Percentiles rank a stretch among this genome's conserved stretches.
phyloP scores from a whole-genome alignment of 2,888 invertebrate species.

The Drosophila lacicola region DNA sequence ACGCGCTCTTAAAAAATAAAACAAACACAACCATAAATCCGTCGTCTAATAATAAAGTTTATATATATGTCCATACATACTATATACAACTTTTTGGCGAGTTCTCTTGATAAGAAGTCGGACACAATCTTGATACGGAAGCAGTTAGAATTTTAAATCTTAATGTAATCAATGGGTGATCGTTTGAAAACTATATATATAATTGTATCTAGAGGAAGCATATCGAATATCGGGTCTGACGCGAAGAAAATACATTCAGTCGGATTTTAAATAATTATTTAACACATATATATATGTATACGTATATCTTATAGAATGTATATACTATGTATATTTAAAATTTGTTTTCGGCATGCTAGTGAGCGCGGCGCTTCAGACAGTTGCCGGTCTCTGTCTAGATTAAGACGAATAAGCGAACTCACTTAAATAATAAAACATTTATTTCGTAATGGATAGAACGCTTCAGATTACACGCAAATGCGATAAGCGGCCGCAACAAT shows the following conservation, averaged over 20 bases:
- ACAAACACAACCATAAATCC: constrained; percentile 9
- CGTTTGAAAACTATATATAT: background rate
- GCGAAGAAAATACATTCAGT: background rate
- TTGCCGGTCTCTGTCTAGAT: constrained; percentile 59
- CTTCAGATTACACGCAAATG: constrained; percentile 26
- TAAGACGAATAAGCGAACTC: constrained; percentile 62
- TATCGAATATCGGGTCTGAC: too few species aligned
- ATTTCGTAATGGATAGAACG: constrained; percentile 41
- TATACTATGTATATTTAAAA: background rate
- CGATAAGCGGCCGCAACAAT: constrained; percentile 65
- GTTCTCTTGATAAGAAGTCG: constrained; percentile 3
- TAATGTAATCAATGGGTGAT: constrained; percentile 2
- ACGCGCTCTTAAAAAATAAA: constrained; percentile 1
- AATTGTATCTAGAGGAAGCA: background rate
- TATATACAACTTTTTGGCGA: background rate
- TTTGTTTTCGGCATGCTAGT: constrained; percentile 3
- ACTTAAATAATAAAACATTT: constrained; percentile 74
- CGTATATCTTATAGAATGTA: background rate
- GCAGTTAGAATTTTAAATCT: background rate
- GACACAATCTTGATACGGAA: background rate
- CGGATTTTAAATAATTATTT: background rate
- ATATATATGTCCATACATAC: background rate
- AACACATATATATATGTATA: background rate
- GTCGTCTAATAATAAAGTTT: background rate
- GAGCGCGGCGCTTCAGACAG: constrained; percentile 30